A percentile compares a stretch with the other conserved stretches of the same genome.
Conservation (phyloP, 1,140 invertebrate genomes). For the Adelges cooleyi region DNA sequence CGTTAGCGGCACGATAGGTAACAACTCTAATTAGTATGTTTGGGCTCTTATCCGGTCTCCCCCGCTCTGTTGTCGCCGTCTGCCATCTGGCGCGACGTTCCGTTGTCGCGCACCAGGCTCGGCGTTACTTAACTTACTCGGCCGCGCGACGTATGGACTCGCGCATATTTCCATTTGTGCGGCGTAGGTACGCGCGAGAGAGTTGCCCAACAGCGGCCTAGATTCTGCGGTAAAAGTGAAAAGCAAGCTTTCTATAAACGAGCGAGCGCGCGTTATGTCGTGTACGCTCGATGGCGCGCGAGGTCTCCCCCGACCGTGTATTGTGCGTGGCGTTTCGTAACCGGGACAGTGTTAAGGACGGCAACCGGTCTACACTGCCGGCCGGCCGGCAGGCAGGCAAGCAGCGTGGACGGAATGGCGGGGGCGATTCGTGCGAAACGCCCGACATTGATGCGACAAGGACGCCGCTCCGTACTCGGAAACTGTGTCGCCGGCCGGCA, state of each 20-base stretch:
- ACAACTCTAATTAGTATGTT: too few relatives aligned
- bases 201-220: slow-evolving; percentile 18
- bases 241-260: slow-evolving; percentile 16
- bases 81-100: too few relatives aligned
- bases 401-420: too few relatives aligned
- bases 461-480: neutral
- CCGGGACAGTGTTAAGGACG: slow-evolving; percentile 25
- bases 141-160: too few relatives aligned
- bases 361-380: neutral
- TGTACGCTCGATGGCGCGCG: neutral
- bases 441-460: slow-evolving; percentile 26
- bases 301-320: neutral
- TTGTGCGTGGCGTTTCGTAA: slow-evolving; percentile 3
- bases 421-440: neutral
- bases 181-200: neutral
- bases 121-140: too few relatives aligned
- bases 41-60: too few relatives aligned
- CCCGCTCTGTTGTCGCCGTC: neutral
- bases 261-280: neutral
- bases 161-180: too few relatives aligned
- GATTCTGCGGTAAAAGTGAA: slow-evolving; percentile 22
- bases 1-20: too few relatives aligned
- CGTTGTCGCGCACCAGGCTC: too few relatives aligned
- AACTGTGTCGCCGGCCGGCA: slow-evolving; percentile 16
- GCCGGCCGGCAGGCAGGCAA: neutral